Evolutionary conservation across 2,888 invertebrate genomes (phyloP).

Genomic region (Pterobdella sp.): DNA sequence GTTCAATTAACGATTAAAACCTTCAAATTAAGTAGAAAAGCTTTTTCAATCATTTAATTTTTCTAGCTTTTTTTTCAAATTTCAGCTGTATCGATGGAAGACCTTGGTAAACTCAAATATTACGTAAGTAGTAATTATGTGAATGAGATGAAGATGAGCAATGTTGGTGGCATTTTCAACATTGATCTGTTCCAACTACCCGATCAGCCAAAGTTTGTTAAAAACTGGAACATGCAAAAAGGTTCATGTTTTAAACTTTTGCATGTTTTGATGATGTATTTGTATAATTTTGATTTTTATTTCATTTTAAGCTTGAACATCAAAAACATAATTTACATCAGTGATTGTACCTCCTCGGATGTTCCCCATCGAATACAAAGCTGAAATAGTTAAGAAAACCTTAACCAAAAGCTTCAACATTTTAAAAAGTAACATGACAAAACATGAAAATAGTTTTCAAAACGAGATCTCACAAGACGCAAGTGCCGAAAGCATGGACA

Average conservation of each 20-base stretch:
- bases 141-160: neutral
- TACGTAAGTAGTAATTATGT: too few species aligned
- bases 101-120: too few species aligned
- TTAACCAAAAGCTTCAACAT: neutral
- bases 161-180: slow-evolving; percentile 23
- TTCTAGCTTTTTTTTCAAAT: too few species aligned
- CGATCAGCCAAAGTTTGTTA: slow-evolving; percentile 22
- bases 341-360: slow-evolving; percentile 19
- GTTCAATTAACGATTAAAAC: too few species aligned
- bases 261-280: neutral
- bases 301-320: too few species aligned
- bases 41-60: too few species aligned
- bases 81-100: too few species aligned
- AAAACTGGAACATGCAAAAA: slow-evolving; percentile 27
- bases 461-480: neutral
- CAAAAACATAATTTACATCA: neutral
- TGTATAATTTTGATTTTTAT: neutral
- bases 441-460: neutral
- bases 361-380: neutral
- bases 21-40: too few species aligned
- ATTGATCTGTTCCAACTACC: slow-evolving; percentile 22
- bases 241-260: neutral
- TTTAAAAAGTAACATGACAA: neutral
- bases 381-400: neutral
- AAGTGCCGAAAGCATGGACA: slow-evolving; percentile 3